These are phyloP conservation scores for Synergus umbraculus DNA, from an alignment of 2,888 invertebrate genomes.

Conservation along the genomic window DNA sequence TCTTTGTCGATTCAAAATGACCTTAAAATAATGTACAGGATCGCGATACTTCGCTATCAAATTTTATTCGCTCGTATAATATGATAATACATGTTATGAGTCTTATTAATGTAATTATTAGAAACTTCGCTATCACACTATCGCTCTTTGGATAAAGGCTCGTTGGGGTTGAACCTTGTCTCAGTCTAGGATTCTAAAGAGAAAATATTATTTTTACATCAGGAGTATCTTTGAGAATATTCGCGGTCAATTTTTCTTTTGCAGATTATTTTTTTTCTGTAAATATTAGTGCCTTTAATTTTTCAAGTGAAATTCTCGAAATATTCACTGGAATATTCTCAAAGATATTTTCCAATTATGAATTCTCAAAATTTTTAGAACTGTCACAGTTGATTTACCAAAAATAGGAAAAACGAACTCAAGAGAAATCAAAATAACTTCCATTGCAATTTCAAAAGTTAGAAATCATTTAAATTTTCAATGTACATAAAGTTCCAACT, in stretches of 20 bases:
- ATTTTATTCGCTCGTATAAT: slow-evolving; percentile 19
- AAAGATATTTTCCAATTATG: background rate
- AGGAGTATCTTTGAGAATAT: background rate
- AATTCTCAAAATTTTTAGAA: background rate
- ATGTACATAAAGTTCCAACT: background rate
- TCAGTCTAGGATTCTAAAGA: background rate
- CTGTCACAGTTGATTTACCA: background rate
- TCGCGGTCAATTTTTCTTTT: background rate
- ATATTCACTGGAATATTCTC: background rate
- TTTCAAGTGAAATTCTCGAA: too few species aligned
- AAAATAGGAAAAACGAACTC: background rate
- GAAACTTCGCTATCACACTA: slow-evolving; percentile 25
- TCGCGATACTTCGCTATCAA: slow-evolving; percentile 26
- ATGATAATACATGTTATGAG: slow-evolving; percentile 22
- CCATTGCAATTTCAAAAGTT: background rate
- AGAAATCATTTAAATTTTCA: background rate
- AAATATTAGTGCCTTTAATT: too few species aligned
- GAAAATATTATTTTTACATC: background rate
- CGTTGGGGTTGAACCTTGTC: background rate
- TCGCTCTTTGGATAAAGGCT: slow-evolving; percentile 9
- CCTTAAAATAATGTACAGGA: slow-evolving; percentile 25
- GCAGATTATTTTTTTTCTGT: background rate
- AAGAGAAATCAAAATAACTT: background rate
- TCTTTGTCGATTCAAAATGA: slow-evolving; percentile 11
- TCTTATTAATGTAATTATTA: slow-evolving; percentile 23